Conservation (phyloP, 2,113 vertebrate genomes). For the Notarius quadriscutis region DNA sequence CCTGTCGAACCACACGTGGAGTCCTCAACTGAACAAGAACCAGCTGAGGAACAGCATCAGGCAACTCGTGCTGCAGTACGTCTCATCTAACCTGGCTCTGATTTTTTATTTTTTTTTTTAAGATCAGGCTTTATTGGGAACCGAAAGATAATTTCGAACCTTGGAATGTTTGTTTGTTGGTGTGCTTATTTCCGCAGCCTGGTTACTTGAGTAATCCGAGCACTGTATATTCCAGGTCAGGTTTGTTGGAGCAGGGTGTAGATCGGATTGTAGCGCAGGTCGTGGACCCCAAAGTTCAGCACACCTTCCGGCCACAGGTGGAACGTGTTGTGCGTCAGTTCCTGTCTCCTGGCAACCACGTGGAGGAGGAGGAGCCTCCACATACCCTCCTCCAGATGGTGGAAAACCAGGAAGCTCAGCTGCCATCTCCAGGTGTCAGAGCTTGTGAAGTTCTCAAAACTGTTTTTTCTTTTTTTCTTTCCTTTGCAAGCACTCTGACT, state of each 20-base stretch:
- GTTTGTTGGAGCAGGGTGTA: constrained; percentile 97
- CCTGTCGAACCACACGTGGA: constrained; percentile 97
- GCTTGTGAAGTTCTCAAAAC: background rate
- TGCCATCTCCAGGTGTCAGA: constrained; percentile 75
- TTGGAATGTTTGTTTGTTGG: background rate
- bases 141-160: background rate
- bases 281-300: constrained; percentile 97
- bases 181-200: too few relatives aligned
- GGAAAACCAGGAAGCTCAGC: constrained; percentile 74
- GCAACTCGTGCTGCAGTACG: constrained; percentile 96
- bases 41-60: constrained; percentile 97
- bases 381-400: constrained; percentile 63
- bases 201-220: background rate
- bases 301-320: constrained; percentile 95
- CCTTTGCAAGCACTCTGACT: background rate
- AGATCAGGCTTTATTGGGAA: background rate
- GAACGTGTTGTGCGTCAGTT: constrained; percentile 94
- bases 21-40: constrained; percentile 97
- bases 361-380: constrained; percentile 69
- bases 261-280: constrained; percentile 98
- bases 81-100: constrained; percentile 35
- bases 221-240: constrained; percentile 79
- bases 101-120: too few relatives aligned
- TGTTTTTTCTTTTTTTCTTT: background rate
- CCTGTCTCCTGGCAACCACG: constrained; percentile 85